Evolutionary conservation across 2,797 vertebrate species (phyloP).

Genomic region (Crocidura indochinensis): DNA sequence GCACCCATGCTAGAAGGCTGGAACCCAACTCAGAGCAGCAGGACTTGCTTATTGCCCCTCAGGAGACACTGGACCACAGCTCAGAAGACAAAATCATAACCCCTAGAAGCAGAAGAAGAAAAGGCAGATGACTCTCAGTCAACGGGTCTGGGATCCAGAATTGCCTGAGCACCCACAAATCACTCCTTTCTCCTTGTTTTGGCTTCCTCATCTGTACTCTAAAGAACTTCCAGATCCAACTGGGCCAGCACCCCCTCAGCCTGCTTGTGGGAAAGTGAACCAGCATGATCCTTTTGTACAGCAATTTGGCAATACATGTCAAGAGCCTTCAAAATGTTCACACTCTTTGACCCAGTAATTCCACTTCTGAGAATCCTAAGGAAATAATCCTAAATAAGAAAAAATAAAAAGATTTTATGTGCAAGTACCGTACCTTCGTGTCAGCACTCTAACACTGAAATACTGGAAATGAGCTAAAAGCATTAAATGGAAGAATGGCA

Average conservation of each 20-base stretch:
- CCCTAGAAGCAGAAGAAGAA: too few species aligned
- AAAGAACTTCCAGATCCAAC: not conserved
- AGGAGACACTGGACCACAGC: too few species aligned
- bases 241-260: not conserved
- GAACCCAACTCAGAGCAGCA: too few species aligned
- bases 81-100: not conserved
- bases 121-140: not conserved
- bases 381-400: slow-evolving; percentile 82
- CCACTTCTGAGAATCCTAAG: slow-evolving; percentile 80
- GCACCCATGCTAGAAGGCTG: too few species aligned
- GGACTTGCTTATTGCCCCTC: too few species aligned
- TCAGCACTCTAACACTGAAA: slow-evolving; percentile 65
- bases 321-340: slow-evolving; percentile 73
- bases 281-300: slow-evolving; percentile 65
- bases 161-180: not conserved
- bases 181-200: not conserved
- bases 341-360: slow-evolving; percentile 83
- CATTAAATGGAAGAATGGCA: slow-evolving; percentile 62
- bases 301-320: slow-evolving; percentile 80
- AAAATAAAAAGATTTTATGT: slow-evolving; percentile 64
- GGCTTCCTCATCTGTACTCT: not conserved
- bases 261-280: not conserved
- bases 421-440: slow-evolving; percentile 74
- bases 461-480: slow-evolving; percentile 57
- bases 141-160: slow-evolving; percentile 1